Percentiles rank a stretch among this genome's conserved stretches.
Conservation (phyloP, 2,797 vertebrate species). For the Helarctos malayanus region DNA sequence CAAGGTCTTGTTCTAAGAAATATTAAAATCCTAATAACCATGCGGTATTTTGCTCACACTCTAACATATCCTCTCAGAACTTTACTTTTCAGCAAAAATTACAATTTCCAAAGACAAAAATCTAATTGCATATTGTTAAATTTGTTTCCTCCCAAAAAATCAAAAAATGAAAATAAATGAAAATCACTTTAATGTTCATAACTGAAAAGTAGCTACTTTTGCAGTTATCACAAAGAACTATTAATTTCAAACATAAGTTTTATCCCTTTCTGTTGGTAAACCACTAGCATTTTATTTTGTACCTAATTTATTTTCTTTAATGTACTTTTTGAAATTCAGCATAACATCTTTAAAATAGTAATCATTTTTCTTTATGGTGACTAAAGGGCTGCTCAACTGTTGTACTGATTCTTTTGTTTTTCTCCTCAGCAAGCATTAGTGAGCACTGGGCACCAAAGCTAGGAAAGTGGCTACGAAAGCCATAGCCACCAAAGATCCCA, state of each 20-base stretch:
- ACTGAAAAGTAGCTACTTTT: not conserved
- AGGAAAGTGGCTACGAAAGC: not conserved
- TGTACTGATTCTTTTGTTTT: not conserved
- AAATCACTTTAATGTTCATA: conserved; percentile 35
- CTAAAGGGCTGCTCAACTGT: not conserved
- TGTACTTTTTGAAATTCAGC: conserved; percentile 60
- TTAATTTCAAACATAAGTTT: conserved; percentile 51
- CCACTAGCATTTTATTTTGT: not conserved
- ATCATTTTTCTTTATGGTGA: conserved; percentile 35
- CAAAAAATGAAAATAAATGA: not conserved
- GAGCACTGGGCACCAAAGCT: not conserved
- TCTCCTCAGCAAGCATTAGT: not conserved
- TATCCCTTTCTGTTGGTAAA: conserved; percentile 36
- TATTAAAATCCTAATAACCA: conserved; percentile 5
- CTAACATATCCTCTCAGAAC: not conserved
- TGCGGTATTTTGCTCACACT: not conserved
- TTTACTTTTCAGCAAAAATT: not conserved
- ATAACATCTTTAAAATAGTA: conserved; percentile 17
- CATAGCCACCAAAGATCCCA: not conserved
- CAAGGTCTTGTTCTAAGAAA: not conserved
- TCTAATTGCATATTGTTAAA: not conserved
- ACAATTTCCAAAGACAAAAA: conserved; percentile 47
- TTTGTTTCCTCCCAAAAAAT: not conserved
- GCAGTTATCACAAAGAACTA: not conserved
- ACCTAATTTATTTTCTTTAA: conserved; percentile 33